These are phyloP conservation scores for Beroe forskalii DNA, from an alignment of 37 sponge, comb jelly and placozoan genomes.

Conservation along the genomic window DNA sequence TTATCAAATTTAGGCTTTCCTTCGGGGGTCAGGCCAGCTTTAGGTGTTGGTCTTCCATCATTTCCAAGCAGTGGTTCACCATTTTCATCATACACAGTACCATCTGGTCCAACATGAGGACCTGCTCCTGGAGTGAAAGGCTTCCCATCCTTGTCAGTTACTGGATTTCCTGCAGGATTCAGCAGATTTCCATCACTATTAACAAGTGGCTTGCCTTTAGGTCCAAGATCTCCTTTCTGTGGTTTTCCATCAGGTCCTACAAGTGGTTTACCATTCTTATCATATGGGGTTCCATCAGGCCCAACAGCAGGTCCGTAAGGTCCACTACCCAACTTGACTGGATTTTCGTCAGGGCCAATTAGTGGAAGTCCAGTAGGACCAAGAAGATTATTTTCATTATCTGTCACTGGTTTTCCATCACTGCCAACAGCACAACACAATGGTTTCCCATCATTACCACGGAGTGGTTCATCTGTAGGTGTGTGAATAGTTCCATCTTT, in stretches of 20 bases:
- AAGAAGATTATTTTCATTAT: slow-evolving; percentile 34
- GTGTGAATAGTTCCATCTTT: slow-evolving; percentile 39
- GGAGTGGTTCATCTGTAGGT: slow-evolving; percentile 30
- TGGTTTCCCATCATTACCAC: slow-evolving; percentile 50
- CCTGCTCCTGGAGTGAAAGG: slow-evolving; percentile 62
- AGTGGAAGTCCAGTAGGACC: slow-evolving; percentile 40
- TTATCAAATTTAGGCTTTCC: slow-evolving; percentile 48
- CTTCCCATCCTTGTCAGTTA: slow-evolving; percentile 60
- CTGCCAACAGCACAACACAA: slow-evolving; percentile 16
- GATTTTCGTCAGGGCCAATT: slow-evolving; percentile 35
- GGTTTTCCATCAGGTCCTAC: slow-evolving; percentile 58
- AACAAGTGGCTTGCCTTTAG: slow-evolving; percentile 47
- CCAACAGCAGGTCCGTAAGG: slow-evolving; percentile 63
- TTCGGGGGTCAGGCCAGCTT: slow-evolving; percentile 38
- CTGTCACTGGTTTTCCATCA: slow-evolving; percentile 52
- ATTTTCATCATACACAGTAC: slow-evolving; percentile 50
- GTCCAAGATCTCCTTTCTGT: slow-evolving; percentile 60
- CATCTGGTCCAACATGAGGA: slow-evolving; percentile 62
- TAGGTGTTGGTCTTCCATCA: slow-evolving; percentile 31
- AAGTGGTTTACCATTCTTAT: slow-evolving; percentile 54
- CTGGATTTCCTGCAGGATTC: slow-evolving; percentile 44
- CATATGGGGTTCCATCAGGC: slow-evolving; percentile 61
- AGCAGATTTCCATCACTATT: slow-evolving; percentile 50
- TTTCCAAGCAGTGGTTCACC: slow-evolving; percentile 51
- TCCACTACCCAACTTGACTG: slow-evolving; percentile 56